Evolutionary conservation across 1,140 invertebrate genomes (phyloP).

Genomic region (Wasmannia auropunctata): DNA sequence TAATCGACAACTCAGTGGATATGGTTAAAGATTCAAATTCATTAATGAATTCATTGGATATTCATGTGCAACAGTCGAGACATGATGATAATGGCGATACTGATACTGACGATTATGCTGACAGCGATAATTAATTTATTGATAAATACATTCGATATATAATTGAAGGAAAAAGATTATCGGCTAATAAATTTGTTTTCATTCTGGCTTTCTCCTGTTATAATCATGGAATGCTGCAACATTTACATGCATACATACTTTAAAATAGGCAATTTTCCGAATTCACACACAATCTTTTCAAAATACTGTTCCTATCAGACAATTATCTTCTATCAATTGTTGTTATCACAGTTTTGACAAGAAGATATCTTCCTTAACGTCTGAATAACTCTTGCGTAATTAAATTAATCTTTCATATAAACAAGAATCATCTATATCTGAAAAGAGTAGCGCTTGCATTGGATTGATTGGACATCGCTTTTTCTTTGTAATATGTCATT

Average conservation of each 20-base stretch:
- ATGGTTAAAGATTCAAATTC: slow-evolving; percentile 26
- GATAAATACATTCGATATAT: slow-evolving; percentile 16
- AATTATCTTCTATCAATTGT: neutral
- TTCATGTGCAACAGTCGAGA: slow-evolving; percentile 24
- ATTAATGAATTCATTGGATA: slow-evolving; percentile 16
- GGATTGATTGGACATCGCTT: neutral
- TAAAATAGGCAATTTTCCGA: neutral
- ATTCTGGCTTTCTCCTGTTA: neutral
- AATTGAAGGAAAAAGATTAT: neutral
- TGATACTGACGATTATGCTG: slow-evolving; percentile 84
- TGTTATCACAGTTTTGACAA: neutral
- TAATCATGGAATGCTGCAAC: neutral
- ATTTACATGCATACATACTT: neutral
- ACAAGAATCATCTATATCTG: neutral
- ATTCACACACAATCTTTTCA: neutral
- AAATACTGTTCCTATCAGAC: neutral
- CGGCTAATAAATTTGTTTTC: neutral
- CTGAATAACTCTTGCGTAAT: neutral
- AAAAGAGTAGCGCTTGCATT: neutral
- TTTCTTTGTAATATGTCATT: neutral
- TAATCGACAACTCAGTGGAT: slow-evolving; percentile 78
- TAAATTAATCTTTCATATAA: neutral
- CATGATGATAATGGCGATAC: slow-evolving; percentile 83
- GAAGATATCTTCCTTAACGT: neutral
- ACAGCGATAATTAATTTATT: slow-evolving; percentile 82